Conservation (phyloP, 1,140 invertebrate genomes). For the Camponotus floridanus region DNA sequence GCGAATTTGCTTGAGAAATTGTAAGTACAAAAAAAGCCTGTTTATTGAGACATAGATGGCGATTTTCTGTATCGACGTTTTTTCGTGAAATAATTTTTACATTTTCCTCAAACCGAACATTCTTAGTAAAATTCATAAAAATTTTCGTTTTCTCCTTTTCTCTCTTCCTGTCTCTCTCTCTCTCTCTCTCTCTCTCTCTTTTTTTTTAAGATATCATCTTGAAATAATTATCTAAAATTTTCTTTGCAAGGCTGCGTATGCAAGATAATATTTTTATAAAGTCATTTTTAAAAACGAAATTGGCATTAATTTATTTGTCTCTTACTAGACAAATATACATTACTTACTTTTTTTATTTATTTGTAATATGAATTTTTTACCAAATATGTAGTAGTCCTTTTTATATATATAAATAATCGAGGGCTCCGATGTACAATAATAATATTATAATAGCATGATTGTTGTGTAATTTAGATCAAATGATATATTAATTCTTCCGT, state of each 20-base stretch:
- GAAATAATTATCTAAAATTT: constrained; percentile 32
- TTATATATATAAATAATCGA: not conserved
- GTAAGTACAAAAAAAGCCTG: not conserved
- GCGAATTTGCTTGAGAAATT: not conserved
- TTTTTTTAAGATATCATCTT: not conserved
- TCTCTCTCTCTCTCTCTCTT: no score
- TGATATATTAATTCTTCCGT: not conserved
- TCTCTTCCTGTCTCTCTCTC: constrained; percentile 3
- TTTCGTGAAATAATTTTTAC: not conserved
- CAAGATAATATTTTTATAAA: constrained; percentile 24
- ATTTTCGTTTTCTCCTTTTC: not conserved
- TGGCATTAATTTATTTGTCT: no score
- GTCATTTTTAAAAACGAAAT: not conserved
- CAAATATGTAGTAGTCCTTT: not conserved
- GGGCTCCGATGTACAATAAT: not conserved
- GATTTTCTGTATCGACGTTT: not conserved
- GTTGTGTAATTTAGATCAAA: not conserved
- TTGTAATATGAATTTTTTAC: constrained; percentile 1
- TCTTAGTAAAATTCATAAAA: not conserved
- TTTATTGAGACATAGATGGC: not conserved
- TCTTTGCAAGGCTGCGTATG: not conserved
- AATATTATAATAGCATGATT: not conserved
- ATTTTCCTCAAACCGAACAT: not conserved
- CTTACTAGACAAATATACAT: no score
- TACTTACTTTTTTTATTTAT: not conserved